Percentiles rank a stretch among this genome's conserved stretches.
Evolutionary conservation across 2,797 vertebrate species (phyloP).

Genomic region (Brotogeris chrysoptera): DNA sequence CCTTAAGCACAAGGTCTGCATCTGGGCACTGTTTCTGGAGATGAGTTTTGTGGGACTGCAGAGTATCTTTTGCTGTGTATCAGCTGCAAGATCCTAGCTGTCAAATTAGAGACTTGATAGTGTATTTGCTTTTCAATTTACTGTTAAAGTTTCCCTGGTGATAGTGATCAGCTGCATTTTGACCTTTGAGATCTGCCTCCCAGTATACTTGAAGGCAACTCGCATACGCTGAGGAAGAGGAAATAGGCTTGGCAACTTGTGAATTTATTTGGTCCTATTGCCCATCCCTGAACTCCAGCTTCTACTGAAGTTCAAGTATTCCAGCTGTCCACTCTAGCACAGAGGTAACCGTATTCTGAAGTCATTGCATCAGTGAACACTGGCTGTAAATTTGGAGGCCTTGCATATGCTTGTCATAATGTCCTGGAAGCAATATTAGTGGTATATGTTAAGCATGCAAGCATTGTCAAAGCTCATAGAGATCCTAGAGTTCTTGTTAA

Average conservation of each 20-base stretch:
- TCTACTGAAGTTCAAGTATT: neutral
- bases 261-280: neutral
- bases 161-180: neutral
- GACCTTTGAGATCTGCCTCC: neutral
- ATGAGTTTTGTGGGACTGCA: neutral
- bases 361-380: neutral
- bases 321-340: neutral
- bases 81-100: neutral
- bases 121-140: neutral
- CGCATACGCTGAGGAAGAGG: neutral
- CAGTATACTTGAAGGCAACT: neutral
- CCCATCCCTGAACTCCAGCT: neutral
- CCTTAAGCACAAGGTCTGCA: neutral
- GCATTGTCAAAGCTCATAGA: neutral
- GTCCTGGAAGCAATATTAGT: neutral
- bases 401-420: fast-evolving
- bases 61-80: neutral
- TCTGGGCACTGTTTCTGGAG: neutral
- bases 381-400: neutral
- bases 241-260: neutral
- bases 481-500: neutral
- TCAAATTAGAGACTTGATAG: neutral
- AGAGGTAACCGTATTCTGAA: neutral
- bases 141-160: neutral
- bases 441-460: neutral